Conservation (phyloP, 2,797 vertebrate genomes). For the Morus bassanus region DNA sequence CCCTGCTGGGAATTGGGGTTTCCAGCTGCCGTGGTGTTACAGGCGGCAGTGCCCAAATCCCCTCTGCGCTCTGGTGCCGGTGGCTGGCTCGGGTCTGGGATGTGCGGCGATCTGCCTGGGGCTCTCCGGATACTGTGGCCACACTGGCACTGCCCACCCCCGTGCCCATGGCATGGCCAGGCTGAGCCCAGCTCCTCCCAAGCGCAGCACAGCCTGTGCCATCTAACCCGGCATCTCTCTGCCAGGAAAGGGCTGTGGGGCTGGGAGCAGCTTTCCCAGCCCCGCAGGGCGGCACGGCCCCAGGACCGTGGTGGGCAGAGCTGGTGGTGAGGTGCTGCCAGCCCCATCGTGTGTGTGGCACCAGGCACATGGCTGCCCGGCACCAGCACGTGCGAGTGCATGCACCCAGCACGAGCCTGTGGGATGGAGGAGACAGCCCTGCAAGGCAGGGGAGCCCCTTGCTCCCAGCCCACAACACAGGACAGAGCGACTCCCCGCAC, state of each 20-base stretch:
- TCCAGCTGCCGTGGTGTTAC: rapidly evolving
- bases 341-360: rapidly evolving
- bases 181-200: not conserved
- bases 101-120: rapidly evolving
- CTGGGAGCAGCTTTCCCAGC: not conserved
- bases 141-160: rapidly evolving
- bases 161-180: rapidly evolving
- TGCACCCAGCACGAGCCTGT: not conserved
- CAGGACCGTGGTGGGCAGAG: not conserved
- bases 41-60: not conserved
- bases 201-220: rapidly evolving
- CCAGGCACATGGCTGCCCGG: not conserved
- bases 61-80: rapidly evolving
- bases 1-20: rapidly evolving
- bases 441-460: not conserved
- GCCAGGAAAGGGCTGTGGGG: not conserved
- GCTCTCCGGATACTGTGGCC: rapidly evolving
- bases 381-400: not conserved
- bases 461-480: not conserved
- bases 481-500: rapidly evolving
- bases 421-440: not conserved
- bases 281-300: rapidly evolving
- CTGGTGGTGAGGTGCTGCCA: not conserved
- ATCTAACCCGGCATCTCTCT: rapidly evolving
- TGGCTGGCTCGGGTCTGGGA: rapidly evolving